Base-by-base conservation (phyloP, 2,113 vertebrate genomes). In the Neolamprologus modestus region DNA sequence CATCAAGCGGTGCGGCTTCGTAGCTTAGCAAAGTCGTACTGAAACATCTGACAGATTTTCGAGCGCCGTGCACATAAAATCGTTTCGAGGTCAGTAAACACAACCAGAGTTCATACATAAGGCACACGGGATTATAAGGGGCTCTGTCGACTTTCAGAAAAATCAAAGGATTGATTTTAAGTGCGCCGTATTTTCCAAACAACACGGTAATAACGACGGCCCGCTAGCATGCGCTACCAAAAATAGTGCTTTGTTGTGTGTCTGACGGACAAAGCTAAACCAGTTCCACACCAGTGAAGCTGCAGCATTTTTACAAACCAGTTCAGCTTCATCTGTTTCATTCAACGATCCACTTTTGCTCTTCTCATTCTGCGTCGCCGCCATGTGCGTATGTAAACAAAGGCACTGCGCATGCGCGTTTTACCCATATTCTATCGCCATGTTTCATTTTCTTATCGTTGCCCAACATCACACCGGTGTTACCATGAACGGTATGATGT, bases 401-500 rank as follows among this genome's bases (percentile, higher is more conserved):
- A 3, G 3, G 3, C 10, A 0, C 53, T 7, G n/a, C 2, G 1
- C 53, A 54, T 1, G 53, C 0, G 6, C 2, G n/a, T 24, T 24
- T 54, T 4, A 54, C 53, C 5, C 52, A 7, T 3, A 3, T 54
- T 54, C 52, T 54, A 1, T 7, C 10, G 0, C 6, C 2, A 24
- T 24, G 1, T 54, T 3, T 54, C 12, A 26, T 5, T 26, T 57
- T 57, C 54, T 0, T 3, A 14, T 2, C 2, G 1, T 14, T 57
- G 54, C 13, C 24, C 3, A 0, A 57, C 7, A 14, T 14, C 0
- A 1, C 0, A 57, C 54, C 12, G 7, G 24, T 57, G 0, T 57
- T 28, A 8, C 7, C 0, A 0, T 57, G 54, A 0, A 14, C 2
- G 0, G 54, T 57, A 0, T 8, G 54, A 57, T 57, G 0, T 8